Conservation (phyloP, 2,113 vertebrate species). For the Orthonyx spaldingii region DNA sequence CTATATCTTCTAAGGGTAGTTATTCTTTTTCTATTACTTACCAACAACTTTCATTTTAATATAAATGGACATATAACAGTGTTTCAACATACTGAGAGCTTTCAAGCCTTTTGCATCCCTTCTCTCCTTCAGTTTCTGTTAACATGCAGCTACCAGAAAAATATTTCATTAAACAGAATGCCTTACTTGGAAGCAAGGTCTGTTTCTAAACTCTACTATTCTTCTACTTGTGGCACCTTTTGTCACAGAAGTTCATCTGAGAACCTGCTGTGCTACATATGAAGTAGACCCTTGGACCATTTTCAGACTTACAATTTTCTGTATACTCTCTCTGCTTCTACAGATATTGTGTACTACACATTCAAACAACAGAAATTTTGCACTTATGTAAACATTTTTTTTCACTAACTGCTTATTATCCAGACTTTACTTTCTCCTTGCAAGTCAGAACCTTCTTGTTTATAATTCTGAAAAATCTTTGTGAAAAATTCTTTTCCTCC, state of each 20-base stretch:
- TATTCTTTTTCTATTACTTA: background rate
- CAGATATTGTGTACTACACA: background rate
- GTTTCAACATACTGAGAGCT: background rate
- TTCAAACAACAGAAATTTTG: background rate
- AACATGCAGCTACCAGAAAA: background rate
- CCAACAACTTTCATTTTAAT: background rate
- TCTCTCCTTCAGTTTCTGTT: background rate
- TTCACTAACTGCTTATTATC: background rate
- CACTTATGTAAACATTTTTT: background rate
- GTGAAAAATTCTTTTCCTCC: background rate
- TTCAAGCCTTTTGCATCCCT: background rate
- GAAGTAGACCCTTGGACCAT: background rate
- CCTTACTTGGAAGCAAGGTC: background rate
- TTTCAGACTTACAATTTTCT: background rate
- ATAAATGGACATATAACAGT: background rate
- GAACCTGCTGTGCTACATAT: background rate
- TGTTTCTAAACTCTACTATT: background rate
- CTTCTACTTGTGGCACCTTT: background rate
- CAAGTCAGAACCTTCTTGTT: background rate
- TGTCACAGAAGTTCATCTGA: background rate
- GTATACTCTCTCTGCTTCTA: accelerated
- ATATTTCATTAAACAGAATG: background rate
- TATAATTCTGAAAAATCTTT: background rate
- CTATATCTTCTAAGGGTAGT: background rate
- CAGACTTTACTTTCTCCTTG: background rate